Base-by-base conservation (phyloP, 2,797 vertebrate species). In the Australoheros facetus region DNA sequence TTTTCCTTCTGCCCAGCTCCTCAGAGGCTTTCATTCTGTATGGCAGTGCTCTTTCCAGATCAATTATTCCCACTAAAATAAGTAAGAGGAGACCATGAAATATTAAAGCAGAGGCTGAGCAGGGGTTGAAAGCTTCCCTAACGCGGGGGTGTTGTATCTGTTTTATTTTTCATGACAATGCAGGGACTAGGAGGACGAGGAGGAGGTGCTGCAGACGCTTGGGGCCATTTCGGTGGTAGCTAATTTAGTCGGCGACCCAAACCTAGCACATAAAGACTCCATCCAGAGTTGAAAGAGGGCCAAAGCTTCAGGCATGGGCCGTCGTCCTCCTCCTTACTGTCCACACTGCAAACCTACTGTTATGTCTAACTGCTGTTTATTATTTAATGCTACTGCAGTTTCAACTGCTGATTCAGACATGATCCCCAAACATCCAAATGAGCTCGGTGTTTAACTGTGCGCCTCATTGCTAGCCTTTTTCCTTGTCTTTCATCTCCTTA, bases 51-150 rank as follows among this genome's bases (percentile, higher is more conserved):
- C 88, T 91, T 94, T 94, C 93, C 90, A 93, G 91, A 94, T 94
- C 93, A 95, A 93, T 94, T 94, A 94, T 95, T 94, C 91, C 89
- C 83, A 90, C 93, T 92, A 93, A 95, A 94, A 95, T 92, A 94
- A 94, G 93, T 91, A 90, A 90, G 91, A 89, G 79, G 85, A 71
- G 87, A 75, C 58, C 84, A 94, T 95, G 87, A 94, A 95, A 95
- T 93, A 94, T 95, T 95, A 87, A 95, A 82, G 85, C 42, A 1
- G 78, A 84, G 76, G 80, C 92, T 85, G 90, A 91, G 89, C 84
- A 86, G 85, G 80, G 92, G 86, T 92, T 94, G 93, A 94, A 94
- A 94, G 93, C 93, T 86, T 94, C 89, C 86, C 89, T 82, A 81
- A 85, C 77, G 88, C 81, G 88, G 89, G 87, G 91, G 91, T 92